phyloP scores from a whole-genome alignment of 2,797 vertebrate species.

The Pygocentrus nattereri region DNA sequence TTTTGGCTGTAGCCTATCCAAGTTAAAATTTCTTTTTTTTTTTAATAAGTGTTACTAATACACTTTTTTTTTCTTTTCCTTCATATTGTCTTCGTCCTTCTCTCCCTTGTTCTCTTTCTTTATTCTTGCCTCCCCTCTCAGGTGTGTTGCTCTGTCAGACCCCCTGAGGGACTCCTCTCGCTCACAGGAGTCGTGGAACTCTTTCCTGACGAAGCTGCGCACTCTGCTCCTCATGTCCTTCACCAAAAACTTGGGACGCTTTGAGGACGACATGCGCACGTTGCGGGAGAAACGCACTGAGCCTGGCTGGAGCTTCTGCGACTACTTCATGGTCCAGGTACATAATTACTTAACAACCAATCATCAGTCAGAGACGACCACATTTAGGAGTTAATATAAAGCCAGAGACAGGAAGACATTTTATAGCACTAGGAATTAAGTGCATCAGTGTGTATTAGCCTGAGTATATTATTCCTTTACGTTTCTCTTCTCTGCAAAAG shows the following conservation, averaged over 20 bases:
- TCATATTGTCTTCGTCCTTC: not conserved
- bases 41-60: too few relatives aligned
- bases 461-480: too few relatives aligned
- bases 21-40: too few relatives aligned
- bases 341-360: too few relatives aligned
- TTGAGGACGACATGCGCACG: constrained; percentile 98
- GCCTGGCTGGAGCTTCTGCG: constrained; percentile 98
- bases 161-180: constrained; percentile 97
- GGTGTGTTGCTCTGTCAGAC: constrained; percentile 95
- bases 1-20: too few relatives aligned
- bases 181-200: constrained; percentile 97
- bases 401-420: too few relatives aligned
- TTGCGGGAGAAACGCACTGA: constrained; percentile 96
- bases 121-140: constrained; percentile 60
- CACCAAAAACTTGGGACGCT: constrained; percentile 96
- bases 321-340: constrained; percentile 99
- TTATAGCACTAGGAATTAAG: too few relatives aligned
- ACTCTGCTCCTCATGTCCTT: constrained; percentile 98
- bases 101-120: not conserved
- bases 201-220: constrained; percentile 94
- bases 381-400: too few relatives aligned
- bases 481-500: too few relatives aligned
- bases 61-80: too few relatives aligned
- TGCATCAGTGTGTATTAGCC: too few relatives aligned
- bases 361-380: too few relatives aligned